Conservation (phyloP, 2,797 vertebrate genomes). For the Liasis olivaceus region DNA sequence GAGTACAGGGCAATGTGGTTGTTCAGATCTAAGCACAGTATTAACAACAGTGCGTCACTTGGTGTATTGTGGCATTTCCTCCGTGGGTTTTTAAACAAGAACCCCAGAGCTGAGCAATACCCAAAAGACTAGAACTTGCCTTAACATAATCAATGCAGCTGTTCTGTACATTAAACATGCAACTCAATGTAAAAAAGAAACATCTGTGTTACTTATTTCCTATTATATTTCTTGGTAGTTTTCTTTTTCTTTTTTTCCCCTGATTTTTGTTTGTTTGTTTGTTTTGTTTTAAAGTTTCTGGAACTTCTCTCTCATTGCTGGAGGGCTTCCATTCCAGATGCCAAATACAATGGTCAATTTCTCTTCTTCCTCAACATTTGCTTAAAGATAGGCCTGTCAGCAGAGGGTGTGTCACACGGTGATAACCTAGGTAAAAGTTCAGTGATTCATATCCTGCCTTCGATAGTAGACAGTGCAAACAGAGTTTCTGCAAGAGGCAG, state of each 20-base stretch:
- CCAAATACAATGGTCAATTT: background rate
- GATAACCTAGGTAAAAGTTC: slow-evolving; percentile 39
- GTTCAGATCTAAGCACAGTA: slow-evolving; percentile 57
- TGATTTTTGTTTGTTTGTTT: background rate
- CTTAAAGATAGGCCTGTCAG: slow-evolving; percentile 46
- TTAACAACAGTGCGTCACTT: slow-evolving; percentile 80
- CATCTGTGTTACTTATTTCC: slow-evolving; percentile 25
- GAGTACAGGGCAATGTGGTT: slow-evolving; percentile 60
- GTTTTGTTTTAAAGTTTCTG: background rate
- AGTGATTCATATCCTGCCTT: slow-evolving; percentile 56
- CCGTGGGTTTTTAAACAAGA: slow-evolving; percentile 56
- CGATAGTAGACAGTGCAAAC: slow-evolving; percentile 58
- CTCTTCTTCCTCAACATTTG: slow-evolving; percentile 49
- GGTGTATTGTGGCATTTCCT: slow-evolving; percentile 73
- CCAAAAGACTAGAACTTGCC: slow-evolving; percentile 64
- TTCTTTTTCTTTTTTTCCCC: no score
- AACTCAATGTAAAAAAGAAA: slow-evolving; percentile 58
- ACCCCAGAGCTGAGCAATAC: slow-evolving; percentile 67
- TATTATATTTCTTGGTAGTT: slow-evolving; percentile 40
- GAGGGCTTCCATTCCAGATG: slow-evolving; percentile 11
- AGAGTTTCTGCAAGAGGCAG: slow-evolving; percentile 47
- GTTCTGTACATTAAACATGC: slow-evolving; percentile 65
- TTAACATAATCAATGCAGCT: slow-evolving; percentile 66
- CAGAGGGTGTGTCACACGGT: slow-evolving; percentile 50
- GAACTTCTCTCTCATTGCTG: slow-evolving; percentile 21